Conservation (phyloP, 1,140 invertebrate genomes). For the Plectus sambesii region DNA sequence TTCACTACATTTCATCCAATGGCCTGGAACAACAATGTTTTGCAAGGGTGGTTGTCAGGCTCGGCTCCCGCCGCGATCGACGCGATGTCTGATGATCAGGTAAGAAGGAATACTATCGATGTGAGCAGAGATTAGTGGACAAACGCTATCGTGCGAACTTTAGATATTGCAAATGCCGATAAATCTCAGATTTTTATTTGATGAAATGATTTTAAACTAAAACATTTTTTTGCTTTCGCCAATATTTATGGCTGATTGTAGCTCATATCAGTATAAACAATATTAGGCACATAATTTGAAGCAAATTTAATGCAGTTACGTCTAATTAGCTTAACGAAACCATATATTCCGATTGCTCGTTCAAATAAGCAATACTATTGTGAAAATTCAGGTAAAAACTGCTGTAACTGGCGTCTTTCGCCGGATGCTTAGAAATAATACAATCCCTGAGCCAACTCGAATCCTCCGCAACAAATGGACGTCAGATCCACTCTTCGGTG, state of each 20-base stretch:
- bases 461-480: slow-evolving; percentile 16
- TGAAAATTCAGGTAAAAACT: slow-evolving; percentile 16
- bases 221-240: no score
- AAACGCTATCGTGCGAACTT: no score
- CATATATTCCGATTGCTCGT: background rate
- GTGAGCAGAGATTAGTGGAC: slow-evolving; percentile 18
- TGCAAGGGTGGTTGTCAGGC: slow-evolving; percentile 24
- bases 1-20: slow-evolving; percentile 16
- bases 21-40: slow-evolving; percentile 7
- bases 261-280: no score
- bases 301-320: no score
- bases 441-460: background rate
- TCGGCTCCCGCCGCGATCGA: slow-evolving; percentile 20
- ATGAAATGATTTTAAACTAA: no score
- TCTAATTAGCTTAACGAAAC: slow-evolving; percentile 2
- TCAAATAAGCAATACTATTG: slow-evolving; percentile 11
- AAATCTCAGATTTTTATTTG: no score
- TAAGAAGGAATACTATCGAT: slow-evolving; percentile 11
- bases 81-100: slow-evolving; percentile 12
- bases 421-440: background rate
- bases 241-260: no score
- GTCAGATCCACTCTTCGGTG: slow-evolving; percentile 11
- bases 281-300: no score
- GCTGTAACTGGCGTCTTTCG: background rate
- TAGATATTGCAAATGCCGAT: no score